Base-by-base conservation (phyloP, 2,113 vertebrate species). In the Pseudopodoces humilis region DNA sequence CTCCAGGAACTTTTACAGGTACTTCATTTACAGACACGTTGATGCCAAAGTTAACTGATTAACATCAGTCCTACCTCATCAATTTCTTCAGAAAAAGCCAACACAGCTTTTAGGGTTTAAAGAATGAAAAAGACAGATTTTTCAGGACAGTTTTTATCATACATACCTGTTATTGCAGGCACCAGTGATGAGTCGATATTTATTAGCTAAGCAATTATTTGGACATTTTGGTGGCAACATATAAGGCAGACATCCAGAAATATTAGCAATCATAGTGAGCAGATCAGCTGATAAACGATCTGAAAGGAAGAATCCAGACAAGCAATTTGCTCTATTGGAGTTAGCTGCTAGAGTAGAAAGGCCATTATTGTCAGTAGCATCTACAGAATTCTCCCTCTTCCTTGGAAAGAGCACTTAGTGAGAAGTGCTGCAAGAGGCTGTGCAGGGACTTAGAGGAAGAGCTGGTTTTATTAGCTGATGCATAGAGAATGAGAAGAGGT, bases 101-200 rank as follows among this genome's bases (percentile, higher is more conserved):
- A 68, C 15, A 49, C 15, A 50, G 13, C 18, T 75, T 52, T 15
- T 83, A 56, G 15, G n/a, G 13, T 84, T 70, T 43, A 70, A 71
- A 56, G 27, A 64, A 60, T 2, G 24, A 63, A 25, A 70, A 91
- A 63, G 17, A 78, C 59, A 8, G 18, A 33, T 53, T 89, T 92
- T 88, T 65, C 28, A 70, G 23, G 31, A 22, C 43, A 68, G 4
- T 79, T 91, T 52, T 85, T 86, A 49, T 52, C 27, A 82, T 72
- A 91, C 47, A 8, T 97, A 99, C 99, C 99, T 99, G 98, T 99
- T 99, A 96, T 98, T 99, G 97, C 99, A 99, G 55, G 98, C 79
- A 79, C 99, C 99, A 22, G 98, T 98, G 90, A 99, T 98, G 43
- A 97, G 97, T 69, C 99, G 98, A 88, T 99, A 99, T 94, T 98